Evolutionary conservation across 2,113 vertebrate species (phyloP).

Genomic region (Lamprotornis superbus): DNA sequence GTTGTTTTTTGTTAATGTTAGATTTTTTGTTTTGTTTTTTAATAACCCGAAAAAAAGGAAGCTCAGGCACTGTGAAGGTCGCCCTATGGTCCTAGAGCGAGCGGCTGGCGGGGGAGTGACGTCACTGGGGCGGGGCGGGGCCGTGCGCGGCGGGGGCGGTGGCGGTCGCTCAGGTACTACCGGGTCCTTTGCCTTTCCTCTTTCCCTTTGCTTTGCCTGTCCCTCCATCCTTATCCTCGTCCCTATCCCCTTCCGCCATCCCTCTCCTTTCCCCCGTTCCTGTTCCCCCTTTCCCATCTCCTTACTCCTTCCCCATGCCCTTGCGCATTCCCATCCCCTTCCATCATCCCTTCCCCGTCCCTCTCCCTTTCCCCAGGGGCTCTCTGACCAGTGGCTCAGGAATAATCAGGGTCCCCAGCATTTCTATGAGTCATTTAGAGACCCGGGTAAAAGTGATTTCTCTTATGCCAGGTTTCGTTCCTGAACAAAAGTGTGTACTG

Average conservation of each 20-base stretch:
- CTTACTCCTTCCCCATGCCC: too few species aligned
- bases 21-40: too few species aligned
- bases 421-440: fast-evolving
- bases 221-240: too few species aligned
- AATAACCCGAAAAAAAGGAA: fast-evolving
- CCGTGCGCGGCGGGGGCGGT: not conserved
- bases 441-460: fast-evolving
- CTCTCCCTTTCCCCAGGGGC: too few species aligned
- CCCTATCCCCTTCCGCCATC: too few species aligned
- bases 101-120: not conserved
- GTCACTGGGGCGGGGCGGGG: not conserved
- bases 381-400: too few species aligned
- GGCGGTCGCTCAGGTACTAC: fast-evolving
- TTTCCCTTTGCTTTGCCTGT: fast-evolving
- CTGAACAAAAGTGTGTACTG: fast-evolving
- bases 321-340: not conserved
- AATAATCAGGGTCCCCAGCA: too few species aligned
- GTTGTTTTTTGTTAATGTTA: not conserved
- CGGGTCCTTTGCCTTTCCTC: fast-evolving
- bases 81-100: fast-evolving
- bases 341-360: not conserved
- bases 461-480: not conserved
- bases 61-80: fast-evolving
- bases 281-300: too few species aligned
- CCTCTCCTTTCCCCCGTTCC: too few species aligned